phyloP scores from a whole-genome alignment of 2,113 vertebrate genomes.

The Montifringilla adamsi region DNA sequence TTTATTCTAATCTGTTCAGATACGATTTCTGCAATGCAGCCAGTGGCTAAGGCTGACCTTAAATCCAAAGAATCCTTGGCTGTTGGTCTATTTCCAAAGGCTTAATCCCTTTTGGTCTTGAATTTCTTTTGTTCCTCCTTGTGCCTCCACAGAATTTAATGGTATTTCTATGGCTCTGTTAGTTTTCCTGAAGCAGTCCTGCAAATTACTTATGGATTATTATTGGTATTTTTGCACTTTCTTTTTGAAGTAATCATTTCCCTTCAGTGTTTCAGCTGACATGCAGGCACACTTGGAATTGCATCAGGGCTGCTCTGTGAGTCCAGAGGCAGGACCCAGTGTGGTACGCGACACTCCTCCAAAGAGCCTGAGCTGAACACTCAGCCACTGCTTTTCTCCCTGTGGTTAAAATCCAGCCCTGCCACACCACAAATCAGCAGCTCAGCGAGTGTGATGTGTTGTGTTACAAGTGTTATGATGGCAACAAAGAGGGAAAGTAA shows the following conservation, averaged over 20 bases:
- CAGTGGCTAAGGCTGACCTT: slow-evolving; percentile 40
- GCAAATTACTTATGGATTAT: background rate
- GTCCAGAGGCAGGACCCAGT: background rate
- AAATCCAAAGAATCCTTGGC: slow-evolving; percentile 33
- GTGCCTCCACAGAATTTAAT: background rate
- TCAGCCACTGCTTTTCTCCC: background rate
- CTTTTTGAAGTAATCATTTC: background rate
- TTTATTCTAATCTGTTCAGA: slow-evolving; percentile 53
- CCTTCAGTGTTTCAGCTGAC: background rate
- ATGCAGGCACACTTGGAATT: background rate
- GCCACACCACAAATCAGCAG: background rate
- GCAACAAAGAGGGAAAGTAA: background rate
- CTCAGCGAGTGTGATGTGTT: background rate
- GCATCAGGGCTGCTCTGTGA: background rate
- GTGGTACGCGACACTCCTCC: background rate
- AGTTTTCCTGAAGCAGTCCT: background rate
- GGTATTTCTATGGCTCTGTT: background rate
- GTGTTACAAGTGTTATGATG: background rate
- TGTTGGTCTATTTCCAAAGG: slow-evolving; percentile 31
- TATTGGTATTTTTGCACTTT: background rate
- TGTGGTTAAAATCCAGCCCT: background rate
- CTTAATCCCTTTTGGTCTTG: slow-evolving; percentile 25
- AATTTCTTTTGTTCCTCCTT: slow-evolving; percentile 16
- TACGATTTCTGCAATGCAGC: slow-evolving; percentile 49
- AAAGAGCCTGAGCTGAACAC: background rate